These are phyloP conservation scores for Podarcis lilfordi DNA, from an alignment of 2,797 vertebrate genomes.

Conservation along the genomic window DNA sequence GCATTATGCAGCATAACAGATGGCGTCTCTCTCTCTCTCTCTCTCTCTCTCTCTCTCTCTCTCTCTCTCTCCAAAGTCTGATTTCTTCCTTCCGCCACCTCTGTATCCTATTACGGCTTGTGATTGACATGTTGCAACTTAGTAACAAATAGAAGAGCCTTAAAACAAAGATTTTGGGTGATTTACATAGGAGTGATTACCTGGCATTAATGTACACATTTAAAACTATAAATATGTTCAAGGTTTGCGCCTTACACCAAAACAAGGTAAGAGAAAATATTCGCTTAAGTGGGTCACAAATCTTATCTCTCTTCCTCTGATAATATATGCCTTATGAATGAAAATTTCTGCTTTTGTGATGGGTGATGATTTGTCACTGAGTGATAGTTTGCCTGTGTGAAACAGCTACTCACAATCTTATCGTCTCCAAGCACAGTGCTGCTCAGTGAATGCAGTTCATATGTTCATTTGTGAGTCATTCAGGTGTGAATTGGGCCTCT, in stretches of 20 bases:
- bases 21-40: too few relatives aligned
- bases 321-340: not conserved
- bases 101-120: not conserved
- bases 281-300: not conserved
- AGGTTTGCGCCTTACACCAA: not conserved
- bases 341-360: not conserved
- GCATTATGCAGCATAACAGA: not conserved
- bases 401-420: not conserved
- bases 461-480: not conserved
- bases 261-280: not conserved
- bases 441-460: not conserved
- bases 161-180: not conserved
- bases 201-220: not conserved
- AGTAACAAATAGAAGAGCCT: constrained; percentile 2
- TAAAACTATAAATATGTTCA: not conserved
- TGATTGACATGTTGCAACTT: not conserved
- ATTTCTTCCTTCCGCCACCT: not conserved
- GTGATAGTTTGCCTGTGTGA: not conserved
- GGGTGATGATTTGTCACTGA: not conserved
- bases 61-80: not conserved
- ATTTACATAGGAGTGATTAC: not conserved
- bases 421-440: not conserved
- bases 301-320: not conserved
- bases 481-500: not conserved
- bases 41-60: too few relatives aligned